phyloP scores from a whole-genome alignment of 2,797 vertebrate genomes.

The Manis crassicaudata region DNA sequence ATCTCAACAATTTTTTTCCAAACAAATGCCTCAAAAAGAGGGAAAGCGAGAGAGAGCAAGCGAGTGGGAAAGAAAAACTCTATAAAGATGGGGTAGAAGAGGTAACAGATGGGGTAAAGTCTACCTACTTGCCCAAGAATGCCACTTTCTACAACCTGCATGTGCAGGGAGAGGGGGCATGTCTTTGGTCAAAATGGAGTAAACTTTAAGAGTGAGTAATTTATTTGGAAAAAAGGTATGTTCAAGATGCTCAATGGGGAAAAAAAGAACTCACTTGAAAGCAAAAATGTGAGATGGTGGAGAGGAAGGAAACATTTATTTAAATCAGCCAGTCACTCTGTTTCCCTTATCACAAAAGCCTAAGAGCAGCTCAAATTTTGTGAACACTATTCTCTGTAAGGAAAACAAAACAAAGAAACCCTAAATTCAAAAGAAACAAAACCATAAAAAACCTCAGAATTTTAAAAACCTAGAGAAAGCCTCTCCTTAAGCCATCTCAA shows the following conservation, averaged over 20 bases:
- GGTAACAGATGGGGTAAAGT: conserved; percentile 28
- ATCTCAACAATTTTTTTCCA: conserved; percentile 69
- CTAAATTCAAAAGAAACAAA: conserved; percentile 52
- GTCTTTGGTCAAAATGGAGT: conserved; percentile 62
- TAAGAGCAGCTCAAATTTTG: conserved; percentile 70
- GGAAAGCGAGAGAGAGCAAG: background rate
- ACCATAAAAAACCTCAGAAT: background rate
- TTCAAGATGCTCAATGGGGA: conserved; percentile 73
- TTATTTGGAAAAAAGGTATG: conserved; percentile 78
- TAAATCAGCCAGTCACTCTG: conserved; percentile 68
- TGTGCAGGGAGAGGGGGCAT: conserved; percentile 55
- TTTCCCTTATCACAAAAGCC: conserved; percentile 68
- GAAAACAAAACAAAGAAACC: background rate
- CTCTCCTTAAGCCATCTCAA: conserved; percentile 74
- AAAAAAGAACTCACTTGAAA: conserved; percentile 65
- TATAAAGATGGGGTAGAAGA: conserved; percentile 33
- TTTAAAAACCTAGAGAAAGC: conserved; percentile 66
- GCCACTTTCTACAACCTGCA: conserved; percentile 68
- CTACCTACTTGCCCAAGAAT: conserved; percentile 65
- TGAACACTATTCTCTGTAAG: conserved; percentile 71
- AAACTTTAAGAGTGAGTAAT: conserved; percentile 66
- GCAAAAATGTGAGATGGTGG: conserved; percentile 73
- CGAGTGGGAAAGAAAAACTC: background rate
- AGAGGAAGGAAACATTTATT: conserved; percentile 76
- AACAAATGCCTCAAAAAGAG: conserved; percentile 71